Evolutionary conservation across 2,888 invertebrate species (phyloP).

Genomic region (Torymus auratus): DNA sequence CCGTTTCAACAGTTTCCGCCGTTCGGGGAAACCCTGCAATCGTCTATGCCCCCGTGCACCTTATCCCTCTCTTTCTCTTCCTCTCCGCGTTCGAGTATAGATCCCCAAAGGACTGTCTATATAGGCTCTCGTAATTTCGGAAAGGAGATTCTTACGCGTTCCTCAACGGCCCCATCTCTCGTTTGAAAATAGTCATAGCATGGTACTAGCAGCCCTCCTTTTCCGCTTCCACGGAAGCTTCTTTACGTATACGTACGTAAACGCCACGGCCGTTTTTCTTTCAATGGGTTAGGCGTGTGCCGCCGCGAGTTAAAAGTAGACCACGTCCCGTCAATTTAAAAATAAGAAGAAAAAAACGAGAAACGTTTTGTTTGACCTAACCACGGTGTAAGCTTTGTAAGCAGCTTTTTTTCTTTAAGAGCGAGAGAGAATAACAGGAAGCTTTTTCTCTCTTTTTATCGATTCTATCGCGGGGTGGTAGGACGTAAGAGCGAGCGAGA

Average conservation of each 20-base stretch:
- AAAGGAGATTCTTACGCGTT: neutral
- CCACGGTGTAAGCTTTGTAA: constrained; percentile 1
- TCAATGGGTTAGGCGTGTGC: constrained; percentile 37
- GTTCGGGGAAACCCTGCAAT: constrained; percentile 1
- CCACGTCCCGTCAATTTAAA: constrained; percentile 52
- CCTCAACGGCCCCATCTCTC: neutral
- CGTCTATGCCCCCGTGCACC: neutral
- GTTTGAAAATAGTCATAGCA: constrained; percentile 50
- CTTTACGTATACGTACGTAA: neutral
- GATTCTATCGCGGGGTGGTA: neutral
- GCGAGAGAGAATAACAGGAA: constrained; percentile 13
- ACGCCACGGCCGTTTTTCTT: constrained; percentile 36
- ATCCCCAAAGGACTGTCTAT: neutral
- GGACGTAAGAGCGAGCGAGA: too few species aligned
- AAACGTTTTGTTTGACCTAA: constrained; percentile 29
- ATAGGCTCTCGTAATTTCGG: constrained; percentile 8
- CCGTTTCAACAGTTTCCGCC: neutral
- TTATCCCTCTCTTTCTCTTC: constrained; percentile 21
- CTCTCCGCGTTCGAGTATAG: constrained; percentile 27
- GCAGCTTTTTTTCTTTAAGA: constrained; percentile 11
- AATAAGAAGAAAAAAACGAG: constrained; percentile 41
- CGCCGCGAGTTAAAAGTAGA: constrained; percentile 51
- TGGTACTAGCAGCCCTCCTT: constrained; percentile 16
- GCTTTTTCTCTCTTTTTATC: constrained; percentile 11
- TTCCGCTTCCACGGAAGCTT: constrained; percentile 45